A percentile compares a stretch with the other conserved stretches of the same genome.
Evolutionary conservation across 2,113 vertebrate species (phyloP).

Genomic region (Elanoides forficatus): DNA sequence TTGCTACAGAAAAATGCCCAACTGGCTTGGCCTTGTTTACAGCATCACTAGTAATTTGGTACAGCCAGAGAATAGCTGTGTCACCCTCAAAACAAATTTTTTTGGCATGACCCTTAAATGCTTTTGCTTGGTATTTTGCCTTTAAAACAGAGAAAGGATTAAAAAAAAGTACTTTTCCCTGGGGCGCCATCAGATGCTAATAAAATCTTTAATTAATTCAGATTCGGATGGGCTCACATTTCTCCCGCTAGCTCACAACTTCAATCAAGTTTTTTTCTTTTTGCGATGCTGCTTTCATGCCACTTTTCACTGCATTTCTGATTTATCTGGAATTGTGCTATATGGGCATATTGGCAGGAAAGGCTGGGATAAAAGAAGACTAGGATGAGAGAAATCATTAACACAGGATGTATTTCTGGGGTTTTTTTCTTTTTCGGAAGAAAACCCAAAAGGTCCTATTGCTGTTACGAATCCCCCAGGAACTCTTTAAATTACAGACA

Average conservation of each 20-base stretch:
- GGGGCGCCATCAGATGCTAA: slow-evolving; percentile 63
- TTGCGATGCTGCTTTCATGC: slow-evolving; percentile 58
- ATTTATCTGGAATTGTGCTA: slow-evolving; percentile 64
- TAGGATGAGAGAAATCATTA: slow-evolving; percentile 60
- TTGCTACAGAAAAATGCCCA: background rate
- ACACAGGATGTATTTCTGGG: slow-evolving; percentile 34
- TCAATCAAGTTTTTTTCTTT: slow-evolving; percentile 59
- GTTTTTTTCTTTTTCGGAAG: background rate
- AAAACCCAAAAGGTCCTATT: slow-evolving; percentile 45
- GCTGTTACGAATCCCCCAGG: slow-evolving; percentile 55
- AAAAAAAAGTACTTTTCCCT: slow-evolving; percentile 33
- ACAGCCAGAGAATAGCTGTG: background rate
- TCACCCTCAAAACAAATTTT: background rate
- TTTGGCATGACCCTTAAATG: background rate
- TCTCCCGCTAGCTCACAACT: slow-evolving; percentile 60
- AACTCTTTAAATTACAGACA: slow-evolving; percentile 63
- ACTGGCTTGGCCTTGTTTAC: background rate
- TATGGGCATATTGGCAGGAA: slow-evolving; percentile 50
- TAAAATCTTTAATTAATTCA: slow-evolving; percentile 75
- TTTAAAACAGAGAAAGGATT: slow-evolving; percentile 38
- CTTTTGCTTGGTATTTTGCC: slow-evolving; percentile 21
- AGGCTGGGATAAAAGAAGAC: slow-evolving; percentile 56
- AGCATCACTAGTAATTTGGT: background rate
- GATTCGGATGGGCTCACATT: slow-evolving; percentile 65
- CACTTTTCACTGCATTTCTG: slow-evolving; percentile 59